Base-by-base conservation (phyloP, 2,888 invertebrate species). In the Sycophila texana region DNA sequence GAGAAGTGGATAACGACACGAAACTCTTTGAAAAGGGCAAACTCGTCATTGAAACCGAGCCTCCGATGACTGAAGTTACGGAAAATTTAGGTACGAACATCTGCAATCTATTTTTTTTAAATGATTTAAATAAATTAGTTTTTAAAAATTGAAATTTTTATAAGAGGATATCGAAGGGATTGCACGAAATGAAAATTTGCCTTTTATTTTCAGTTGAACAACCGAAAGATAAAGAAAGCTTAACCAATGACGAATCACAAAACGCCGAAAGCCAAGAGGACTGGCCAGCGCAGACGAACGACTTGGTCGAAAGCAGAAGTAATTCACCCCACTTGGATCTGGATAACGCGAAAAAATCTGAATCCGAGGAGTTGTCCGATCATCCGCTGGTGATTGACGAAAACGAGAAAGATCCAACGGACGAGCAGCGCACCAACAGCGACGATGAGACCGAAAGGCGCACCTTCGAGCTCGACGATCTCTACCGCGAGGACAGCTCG, bases 281-380 rank as follows among this genome's bases (percentile, higher is more conserved):
- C 4, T 83, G 26, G 77, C 74, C 63, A 74, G 72, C 55, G 76
- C 81, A 81, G 83, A 18, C 47, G 12, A 60, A 78, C 68, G 63
- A 78, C 39, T 71, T 71, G 5, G 76, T 74, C 1, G 55, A 81
- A 60, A 39, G 39, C 39, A n/a, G 18, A 30, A 79, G 79, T 53
- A 55, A 68, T 39, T 82, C 65, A 16, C 74, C 80, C 14, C 39
- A 53, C 55, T 20, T 58, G 16, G 68, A 77, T 1, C 20, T 61
- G 1, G 80, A 80, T 0, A 55, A 30, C 30, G 74, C 74, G 5
- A 84, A 84, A 65, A 84, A 90, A 80, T 88, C 86, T 0, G 90
- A 90, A 26, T 89, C 89, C 0, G 89, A 89, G 77, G 89, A 89
- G 77, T 84, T 87, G 82, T 90, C 90, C 0, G 89, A 90, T 77